phyloP scores from a whole-genome alignment of 2,113 vertebrate genomes.

The Bagarius yarrelli region DNA sequence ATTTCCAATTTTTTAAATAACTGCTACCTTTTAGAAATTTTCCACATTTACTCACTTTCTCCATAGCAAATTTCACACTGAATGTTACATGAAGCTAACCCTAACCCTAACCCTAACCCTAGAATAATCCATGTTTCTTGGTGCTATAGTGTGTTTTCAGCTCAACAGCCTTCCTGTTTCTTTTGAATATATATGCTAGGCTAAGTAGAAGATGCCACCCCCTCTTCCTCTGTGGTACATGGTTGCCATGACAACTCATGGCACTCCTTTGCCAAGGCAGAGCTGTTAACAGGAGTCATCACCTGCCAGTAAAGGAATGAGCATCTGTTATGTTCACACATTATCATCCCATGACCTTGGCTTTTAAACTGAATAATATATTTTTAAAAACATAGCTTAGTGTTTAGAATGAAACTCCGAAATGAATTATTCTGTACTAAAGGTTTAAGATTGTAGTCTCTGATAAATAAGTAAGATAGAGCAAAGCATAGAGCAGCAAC shows the following conservation, averaged over 20 bases:
- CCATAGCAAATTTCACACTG: constrained; percentile 22
- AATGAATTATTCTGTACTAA: neutral
- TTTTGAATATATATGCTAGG: constrained; percentile 62
- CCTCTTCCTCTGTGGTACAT: constrained; percentile 35
- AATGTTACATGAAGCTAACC: constrained; percentile 15
- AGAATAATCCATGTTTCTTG: constrained; percentile 33
- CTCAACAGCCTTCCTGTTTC: constrained; percentile 28
- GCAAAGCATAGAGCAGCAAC: neutral
- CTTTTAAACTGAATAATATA: neutral
- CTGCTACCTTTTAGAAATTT: constrained; percentile 3
- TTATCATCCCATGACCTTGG: neutral
- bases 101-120: constrained; percentile 16
- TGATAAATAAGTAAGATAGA: neutral
- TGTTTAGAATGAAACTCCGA: neutral
- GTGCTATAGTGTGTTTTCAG: constrained; percentile 32
- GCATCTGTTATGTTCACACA: constrained; percentile 20
- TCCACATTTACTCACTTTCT: constrained; percentile 6
- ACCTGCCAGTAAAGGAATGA: constrained; percentile 28
- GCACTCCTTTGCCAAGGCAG: constrained; percentile 14
- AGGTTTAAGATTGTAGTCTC: neutral
- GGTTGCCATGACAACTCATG: constrained; percentile 53
- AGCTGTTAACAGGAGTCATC: constrained; percentile 40
- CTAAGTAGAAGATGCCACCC: constrained; percentile 59
- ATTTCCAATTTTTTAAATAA: constrained; percentile 7
- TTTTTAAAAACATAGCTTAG: neutral